Evolutionary conservation across 1,140 invertebrate genomes (phyloP).

Genomic region (Triops longicaudatus): DNA sequence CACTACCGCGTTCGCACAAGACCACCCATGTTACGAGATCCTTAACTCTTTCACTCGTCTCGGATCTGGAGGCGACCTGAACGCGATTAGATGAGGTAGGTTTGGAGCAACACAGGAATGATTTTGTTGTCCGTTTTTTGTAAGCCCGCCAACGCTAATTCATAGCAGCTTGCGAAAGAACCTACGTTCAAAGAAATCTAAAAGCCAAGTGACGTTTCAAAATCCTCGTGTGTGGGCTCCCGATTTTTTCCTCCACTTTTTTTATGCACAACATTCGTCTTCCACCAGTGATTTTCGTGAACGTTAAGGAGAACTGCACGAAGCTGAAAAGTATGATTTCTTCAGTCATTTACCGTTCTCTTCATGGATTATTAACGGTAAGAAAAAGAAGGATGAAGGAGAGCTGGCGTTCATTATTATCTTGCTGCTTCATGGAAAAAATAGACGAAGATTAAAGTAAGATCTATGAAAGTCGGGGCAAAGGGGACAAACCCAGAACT

Average conservation of each 20-base stretch:
- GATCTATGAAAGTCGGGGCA: no score
- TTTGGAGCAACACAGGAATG: neutral
- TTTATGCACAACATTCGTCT: neutral
- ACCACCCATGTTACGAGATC: neutral
- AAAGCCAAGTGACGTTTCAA: neutral
- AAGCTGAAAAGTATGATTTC: neutral
- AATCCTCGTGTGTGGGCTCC: constrained; percentile 5
- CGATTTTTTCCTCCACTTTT: neutral
- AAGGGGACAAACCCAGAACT: no score
- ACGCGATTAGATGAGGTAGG: neutral
- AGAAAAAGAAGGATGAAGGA: no score
- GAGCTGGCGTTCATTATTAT: no score
- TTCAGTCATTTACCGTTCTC: neutral
- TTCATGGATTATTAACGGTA: no score
- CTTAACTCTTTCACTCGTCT: neutral
- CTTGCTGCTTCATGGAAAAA: no score
- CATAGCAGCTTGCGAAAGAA: neutral
- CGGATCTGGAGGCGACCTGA: neutral
- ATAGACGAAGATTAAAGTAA: no score
- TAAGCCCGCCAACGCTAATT: constrained; percentile 10
- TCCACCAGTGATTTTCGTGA: neutral
- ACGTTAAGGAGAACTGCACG: neutral
- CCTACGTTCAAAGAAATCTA: neutral
- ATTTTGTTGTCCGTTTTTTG: neutral
- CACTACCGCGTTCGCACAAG: constrained; percentile 4